Conservation (phyloP, 2,113 vertebrate species). For the Phainopepla nitens region DNA sequence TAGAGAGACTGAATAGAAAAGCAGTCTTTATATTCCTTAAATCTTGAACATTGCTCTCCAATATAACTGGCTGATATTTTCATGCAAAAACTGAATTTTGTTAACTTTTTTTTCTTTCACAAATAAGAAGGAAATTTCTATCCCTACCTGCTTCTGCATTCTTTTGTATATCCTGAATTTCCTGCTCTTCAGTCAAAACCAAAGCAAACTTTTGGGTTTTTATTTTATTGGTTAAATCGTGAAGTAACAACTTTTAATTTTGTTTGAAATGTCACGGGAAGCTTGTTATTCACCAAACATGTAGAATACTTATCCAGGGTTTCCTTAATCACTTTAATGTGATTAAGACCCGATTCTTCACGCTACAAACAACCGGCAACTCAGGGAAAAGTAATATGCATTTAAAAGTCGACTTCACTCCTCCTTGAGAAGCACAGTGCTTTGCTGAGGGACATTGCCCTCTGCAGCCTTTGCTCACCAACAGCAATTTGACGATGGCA, state of each 20-base stretch:
- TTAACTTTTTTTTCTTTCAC: background rate
- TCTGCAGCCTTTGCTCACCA: background rate
- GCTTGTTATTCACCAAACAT: background rate
- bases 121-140: background rate
- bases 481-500: background rate
- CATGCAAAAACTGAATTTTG: background rate
- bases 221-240: background rate
- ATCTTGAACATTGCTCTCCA: background rate
- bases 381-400: background rate
- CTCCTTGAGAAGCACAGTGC: background rate
- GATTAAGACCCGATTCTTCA: background rate
- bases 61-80: background rate
- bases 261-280: background rate
- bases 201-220: background rate
- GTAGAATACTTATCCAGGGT: background rate
- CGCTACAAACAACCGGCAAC: background rate
- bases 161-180: background rate
- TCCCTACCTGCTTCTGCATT: background rate
- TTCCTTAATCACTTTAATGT: background rate
- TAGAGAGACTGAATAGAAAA: background rate
- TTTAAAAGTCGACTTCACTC: background rate
- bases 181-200: background rate
- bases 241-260: background rate
- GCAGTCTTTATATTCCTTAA: background rate
- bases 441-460: conserved; percentile 30